Conservation (phyloP, 2,113 vertebrate genomes). For the Hassar affinis region DNA sequence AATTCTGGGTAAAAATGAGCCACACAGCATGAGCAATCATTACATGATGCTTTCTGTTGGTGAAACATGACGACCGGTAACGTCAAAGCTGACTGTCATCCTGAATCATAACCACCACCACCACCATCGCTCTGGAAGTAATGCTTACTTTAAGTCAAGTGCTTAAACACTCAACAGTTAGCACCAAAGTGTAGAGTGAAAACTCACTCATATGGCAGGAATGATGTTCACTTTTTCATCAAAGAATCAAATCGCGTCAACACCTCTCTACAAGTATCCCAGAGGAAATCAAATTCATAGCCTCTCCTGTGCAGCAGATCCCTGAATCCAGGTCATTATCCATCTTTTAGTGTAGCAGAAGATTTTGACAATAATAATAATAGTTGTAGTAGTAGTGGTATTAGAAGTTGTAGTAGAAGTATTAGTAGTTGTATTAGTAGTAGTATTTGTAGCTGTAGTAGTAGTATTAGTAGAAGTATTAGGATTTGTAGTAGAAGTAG, state of each 20-base stretch:
- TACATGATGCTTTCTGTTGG: background rate
- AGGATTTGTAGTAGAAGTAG: too few species aligned
- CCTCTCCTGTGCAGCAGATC: background rate
- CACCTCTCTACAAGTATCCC: background rate
- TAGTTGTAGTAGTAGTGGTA: too few species aligned
- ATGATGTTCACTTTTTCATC: background rate
- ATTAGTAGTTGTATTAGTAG: too few species aligned
- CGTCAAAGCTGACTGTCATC: background rate
- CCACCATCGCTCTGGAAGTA: background rate
- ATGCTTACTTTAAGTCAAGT: background rate
- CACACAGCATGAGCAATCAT: background rate
- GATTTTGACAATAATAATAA: too few species aligned
- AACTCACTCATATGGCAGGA: background rate
- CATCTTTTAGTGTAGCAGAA: too few species aligned
- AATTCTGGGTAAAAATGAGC: constrained; percentile 17
- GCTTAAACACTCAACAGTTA: too few species aligned
- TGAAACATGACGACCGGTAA: constrained; percentile 19
- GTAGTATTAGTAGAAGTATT: too few species aligned
- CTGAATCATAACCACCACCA: background rate
- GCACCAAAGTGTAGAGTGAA: background rate
- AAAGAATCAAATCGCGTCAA: background rate
- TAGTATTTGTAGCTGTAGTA: too few species aligned
- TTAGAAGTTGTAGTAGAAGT: too few species aligned
- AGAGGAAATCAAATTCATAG: background rate
- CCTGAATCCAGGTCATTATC: background rate